Conservation (phyloP, 2,113 vertebrate genomes). For the Microtus ochrogaster region DNA sequence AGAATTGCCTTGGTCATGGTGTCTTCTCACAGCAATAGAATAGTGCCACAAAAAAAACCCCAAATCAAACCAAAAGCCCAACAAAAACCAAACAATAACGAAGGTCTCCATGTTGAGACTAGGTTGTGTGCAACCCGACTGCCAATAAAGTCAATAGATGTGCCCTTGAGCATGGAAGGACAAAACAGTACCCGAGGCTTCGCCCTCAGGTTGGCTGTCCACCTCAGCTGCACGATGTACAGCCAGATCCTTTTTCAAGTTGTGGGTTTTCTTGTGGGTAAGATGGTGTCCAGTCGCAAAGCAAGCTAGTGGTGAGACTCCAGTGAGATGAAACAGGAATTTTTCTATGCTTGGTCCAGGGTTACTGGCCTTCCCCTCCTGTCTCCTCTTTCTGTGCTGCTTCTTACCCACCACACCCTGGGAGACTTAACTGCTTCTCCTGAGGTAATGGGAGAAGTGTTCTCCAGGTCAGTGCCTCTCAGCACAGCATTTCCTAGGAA, state of each 20-base stretch:
- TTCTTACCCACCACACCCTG: neutral
- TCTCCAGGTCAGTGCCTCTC: neutral
- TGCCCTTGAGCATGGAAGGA: neutral
- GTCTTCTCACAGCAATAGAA: neutral
- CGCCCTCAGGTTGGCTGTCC: neutral
- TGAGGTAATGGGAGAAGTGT: neutral
- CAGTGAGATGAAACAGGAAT: neutral
- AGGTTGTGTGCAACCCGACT: neutral
- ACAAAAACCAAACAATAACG: neutral
- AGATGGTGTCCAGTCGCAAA: neutral
- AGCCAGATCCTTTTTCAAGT: neutral
- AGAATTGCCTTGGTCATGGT: neutral
- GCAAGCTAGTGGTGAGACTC: too few species aligned
- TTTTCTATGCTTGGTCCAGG: neutral
- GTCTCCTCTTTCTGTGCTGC: neutral
- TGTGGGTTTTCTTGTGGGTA: neutral
- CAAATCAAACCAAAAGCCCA: neutral
- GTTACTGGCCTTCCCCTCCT: rapidly evolving
- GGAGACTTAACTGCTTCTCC: neutral
- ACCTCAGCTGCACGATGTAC: too few species aligned
- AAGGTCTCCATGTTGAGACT: neutral
- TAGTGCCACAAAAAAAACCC: rapidly evolving
- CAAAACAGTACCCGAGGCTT: neutral
- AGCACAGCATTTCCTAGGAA: neutral
- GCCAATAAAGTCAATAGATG: neutral